Evolutionary conservation across 2,797 vertebrate genomes (phyloP).

Genomic region (Simalia tracyae): DNA sequence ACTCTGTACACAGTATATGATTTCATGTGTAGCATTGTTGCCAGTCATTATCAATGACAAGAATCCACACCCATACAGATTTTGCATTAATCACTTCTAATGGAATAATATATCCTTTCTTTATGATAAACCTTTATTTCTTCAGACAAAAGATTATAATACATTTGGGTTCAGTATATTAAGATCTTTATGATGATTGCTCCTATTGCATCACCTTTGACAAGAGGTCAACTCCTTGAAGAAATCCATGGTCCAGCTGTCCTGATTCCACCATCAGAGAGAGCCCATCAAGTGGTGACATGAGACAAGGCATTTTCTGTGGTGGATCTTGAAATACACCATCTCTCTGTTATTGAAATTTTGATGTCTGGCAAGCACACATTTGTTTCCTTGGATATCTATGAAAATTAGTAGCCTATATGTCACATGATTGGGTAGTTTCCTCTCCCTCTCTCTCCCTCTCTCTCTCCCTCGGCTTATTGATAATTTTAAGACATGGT

Average conservation of each 20-base stretch:
- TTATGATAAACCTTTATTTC: no score
- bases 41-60: background rate
- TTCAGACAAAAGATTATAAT: background rate
- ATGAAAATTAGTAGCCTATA: background rate
- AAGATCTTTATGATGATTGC: background rate
- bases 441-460: background rate
- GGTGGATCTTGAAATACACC: background rate
- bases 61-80: background rate
- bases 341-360: background rate
- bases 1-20: background rate
- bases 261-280: background rate
- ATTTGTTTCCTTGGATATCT: background rate
- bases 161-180: background rate
- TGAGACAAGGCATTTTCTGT: background rate
- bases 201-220: no score
- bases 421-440: background rate
- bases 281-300: background rate
- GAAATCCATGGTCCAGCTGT: background rate
- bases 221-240: background rate
- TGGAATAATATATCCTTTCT: background rate
- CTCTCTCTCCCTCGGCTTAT: background rate
- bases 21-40: background rate
- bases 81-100: background rate
- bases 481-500: background rate
- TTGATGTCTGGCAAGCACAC: background rate